phyloP scores from a whole-genome alignment of 2,113 vertebrate genomes.

The Anarrhichthys ocellatus region DNA sequence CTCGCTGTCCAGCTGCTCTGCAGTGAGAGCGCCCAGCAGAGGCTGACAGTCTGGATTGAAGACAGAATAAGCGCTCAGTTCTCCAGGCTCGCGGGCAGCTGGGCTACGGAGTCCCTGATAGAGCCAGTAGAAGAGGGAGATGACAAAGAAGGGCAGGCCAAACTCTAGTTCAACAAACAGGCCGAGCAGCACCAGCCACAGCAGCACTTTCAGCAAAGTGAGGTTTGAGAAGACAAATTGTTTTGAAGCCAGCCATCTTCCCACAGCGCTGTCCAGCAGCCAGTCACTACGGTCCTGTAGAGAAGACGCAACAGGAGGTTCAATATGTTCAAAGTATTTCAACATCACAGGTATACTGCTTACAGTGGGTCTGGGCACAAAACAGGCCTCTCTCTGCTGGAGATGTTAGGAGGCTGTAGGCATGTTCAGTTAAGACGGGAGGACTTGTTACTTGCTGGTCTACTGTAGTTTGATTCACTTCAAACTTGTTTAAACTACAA shows the following conservation, averaged over 20 bases:
- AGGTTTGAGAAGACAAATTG: slow-evolving; percentile 76
- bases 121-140: slow-evolving; percentile 95
- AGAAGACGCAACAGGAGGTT: slow-evolving; percentile 5
- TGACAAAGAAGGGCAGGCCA: slow-evolving; percentile 89
- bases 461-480: neutral
- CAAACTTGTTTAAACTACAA: neutral
- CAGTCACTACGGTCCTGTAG: slow-evolving; percentile 67
- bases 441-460: neutral
- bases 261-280: slow-evolving; percentile 75
- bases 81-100: slow-evolving; percentile 81
- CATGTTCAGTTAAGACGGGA: neutral
- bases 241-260: slow-evolving; percentile 75
- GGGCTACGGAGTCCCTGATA: slow-evolving; percentile 89
- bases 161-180: slow-evolving; percentile 92
- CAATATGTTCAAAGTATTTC: neutral
- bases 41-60: slow-evolving; percentile 94
- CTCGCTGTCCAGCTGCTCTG: slow-evolving; percentile 93
- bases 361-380: neutral
- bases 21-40: slow-evolving; percentile 90
- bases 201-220: slow-evolving; percentile 87
- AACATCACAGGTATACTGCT: neutral
- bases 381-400: neutral
- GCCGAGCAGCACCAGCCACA: slow-evolving; percentile 92
- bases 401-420: neutral
- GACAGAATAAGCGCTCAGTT: slow-evolving; percentile 94